phyloP scores from a whole-genome alignment of 2,113 vertebrate genomes.

The Dissostichus mawsoni region DNA sequence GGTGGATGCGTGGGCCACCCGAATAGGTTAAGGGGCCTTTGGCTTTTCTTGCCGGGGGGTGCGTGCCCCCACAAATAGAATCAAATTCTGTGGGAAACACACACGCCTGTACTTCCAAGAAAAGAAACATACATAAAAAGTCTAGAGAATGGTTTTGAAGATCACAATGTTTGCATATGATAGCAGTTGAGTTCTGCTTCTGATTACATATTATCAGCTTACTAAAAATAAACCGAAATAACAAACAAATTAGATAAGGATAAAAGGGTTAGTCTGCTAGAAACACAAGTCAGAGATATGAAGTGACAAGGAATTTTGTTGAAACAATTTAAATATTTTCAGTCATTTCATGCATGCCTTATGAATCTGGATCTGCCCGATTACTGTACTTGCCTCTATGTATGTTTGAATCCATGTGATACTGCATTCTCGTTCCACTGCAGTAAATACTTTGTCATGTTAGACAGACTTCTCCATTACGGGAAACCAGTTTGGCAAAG shows the following conservation, averaged over 20 bases:
- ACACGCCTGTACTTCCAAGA: too few species aligned
- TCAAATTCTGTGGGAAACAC: too few species aligned
- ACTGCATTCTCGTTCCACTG: background rate
- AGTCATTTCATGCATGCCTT: background rate
- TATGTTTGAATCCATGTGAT: background rate
- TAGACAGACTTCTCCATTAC: background rate
- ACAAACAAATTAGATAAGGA: background rate
- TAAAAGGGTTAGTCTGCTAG: background rate
- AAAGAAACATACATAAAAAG: too few species aligned
- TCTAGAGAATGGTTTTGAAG: background rate
- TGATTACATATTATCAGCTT: too few species aligned
- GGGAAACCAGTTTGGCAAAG: slow-evolving; percentile 28
- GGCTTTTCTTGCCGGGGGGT: too few species aligned
- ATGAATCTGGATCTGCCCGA: background rate
- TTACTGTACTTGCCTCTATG: background rate
- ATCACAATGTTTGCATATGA: background rate
- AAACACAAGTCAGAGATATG: background rate
- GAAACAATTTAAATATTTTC: background rate
- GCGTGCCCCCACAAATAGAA: too few species aligned
- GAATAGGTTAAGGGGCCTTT: too few species aligned
- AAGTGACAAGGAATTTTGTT: too few species aligned
- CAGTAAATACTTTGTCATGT: slow-evolving; percentile 10
- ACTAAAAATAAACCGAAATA: background rate
- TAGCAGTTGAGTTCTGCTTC: background rate
- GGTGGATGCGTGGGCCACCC: too few species aligned